Conservation (phyloP, 2,888 invertebrate genomes). For the Podotricha telesiphe region DNA sequence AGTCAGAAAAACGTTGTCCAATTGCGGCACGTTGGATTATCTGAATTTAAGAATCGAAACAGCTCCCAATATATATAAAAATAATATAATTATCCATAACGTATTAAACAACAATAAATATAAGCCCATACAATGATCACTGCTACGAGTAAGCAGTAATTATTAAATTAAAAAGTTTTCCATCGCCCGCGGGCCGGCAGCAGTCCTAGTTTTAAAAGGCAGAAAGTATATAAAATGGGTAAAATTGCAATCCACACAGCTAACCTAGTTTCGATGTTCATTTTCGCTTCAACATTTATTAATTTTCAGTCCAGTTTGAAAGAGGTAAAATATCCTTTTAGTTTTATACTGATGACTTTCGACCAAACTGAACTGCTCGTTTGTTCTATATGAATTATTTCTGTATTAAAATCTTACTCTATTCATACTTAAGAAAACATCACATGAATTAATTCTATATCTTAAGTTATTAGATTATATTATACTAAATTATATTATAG, state of each 20-base stretch:
- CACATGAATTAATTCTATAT: no score
- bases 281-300: conserved; percentile 25
- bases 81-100: not conserved
- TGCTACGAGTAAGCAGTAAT: conserved; percentile 3
- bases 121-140: not conserved
- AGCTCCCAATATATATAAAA: no score
- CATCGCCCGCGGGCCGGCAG: conserved; percentile 10
- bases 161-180: conserved; percentile 25
- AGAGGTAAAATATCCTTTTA: conserved; percentile 18
- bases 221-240: conserved; percentile 34
- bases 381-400: not conserved
- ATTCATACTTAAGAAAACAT: no score
- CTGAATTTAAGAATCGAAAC: no score
- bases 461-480: no score
- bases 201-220: conserved; percentile 30
- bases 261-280: conserved; percentile 39
- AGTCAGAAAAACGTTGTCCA: no score
- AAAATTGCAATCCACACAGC: conserved; percentile 24
- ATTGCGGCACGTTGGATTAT: no score
- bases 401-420: no score
- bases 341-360: conserved; percentile 1
- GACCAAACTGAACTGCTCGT: not conserved
- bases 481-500: no score
- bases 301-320: conserved; percentile 18
- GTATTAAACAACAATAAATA: conserved; percentile 6